Evolutionary conservation across 2,888 invertebrate species (phyloP), one percentile per base, ranked within the genome.

Genomic region (Saturnia japonica): DNA sequence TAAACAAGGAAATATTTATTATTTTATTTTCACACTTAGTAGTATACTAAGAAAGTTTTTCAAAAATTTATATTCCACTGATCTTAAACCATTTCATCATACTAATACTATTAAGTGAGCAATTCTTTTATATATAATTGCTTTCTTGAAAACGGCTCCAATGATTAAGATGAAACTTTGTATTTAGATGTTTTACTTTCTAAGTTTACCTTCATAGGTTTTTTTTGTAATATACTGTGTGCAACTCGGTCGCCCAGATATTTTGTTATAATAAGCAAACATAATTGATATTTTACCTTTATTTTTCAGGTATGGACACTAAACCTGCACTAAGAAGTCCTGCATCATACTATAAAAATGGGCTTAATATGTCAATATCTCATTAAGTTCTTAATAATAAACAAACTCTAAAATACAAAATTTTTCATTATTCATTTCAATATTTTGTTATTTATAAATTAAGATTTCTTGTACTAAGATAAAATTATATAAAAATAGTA

Each of bases 271-370:
- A n/a, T n/a, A n/a, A n/a, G n/a, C n/a, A n/a, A n/a, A n/a, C n/a
- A n/a, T n/a, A n/a, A n/a, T n/a, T n/a, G n/a, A n/a, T n/a, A n/a
- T n/a, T 34, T 34, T 34, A 28, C 62, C 74, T 73, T 71, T 74
- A 78, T 78, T 76, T 81, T 94, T 91, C 91, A 94, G 94, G 82
- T 94, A 94, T 82, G 94, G 94, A 72, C 94, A 94, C 83, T 94
- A 93, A 60, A 60, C 83, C 78, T 71, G 72, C 77, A 76, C 68
- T 71, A 66, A 73, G 74, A 70, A 72, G 79, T 75, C 75, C 76
- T 77, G 74, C 72, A 73, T 73, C 75, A 76, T 80, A 75, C 78
- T 77, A 79, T 76, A 76, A 81, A 80, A 82, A 82, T 83, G 84
- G 86, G 73, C 76, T 85, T 83, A 81, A 80, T 84, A 84, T 90